Evolutionary conservation across 2,888 invertebrate species (phyloP).

Genomic region (Apamea sordens): DNA sequence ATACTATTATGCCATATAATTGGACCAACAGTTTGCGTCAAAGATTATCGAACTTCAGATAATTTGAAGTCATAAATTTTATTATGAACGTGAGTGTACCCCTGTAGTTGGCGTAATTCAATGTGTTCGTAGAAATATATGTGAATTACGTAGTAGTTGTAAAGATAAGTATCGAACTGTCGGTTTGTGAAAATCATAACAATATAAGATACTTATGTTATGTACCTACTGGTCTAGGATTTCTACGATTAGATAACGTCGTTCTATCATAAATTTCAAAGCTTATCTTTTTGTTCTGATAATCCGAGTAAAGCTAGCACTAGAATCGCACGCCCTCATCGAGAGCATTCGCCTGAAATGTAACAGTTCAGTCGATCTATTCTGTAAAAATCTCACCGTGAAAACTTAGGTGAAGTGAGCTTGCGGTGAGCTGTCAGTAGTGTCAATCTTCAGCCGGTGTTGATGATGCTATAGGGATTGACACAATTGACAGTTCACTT

Average conservation of each 20-base stretch:
- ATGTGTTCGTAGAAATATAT: slow-evolving; percentile 31
- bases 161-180: slow-evolving; percentile 35
- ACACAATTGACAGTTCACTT: too few species aligned
- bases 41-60: slow-evolving; percentile 53
- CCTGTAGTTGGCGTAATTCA: background rate
- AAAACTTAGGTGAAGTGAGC: too few species aligned
- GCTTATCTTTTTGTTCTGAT: background rate
- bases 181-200: background rate
- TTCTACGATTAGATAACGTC: background rate
- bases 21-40: slow-evolving; percentile 32
- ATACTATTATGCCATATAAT: slow-evolving; percentile 48
- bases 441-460: too few species aligned
- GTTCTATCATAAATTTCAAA: background rate
- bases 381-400: too few species aligned
- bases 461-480: too few species aligned
- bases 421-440: too few species aligned
- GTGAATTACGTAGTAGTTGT: slow-evolving; percentile 19
- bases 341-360: too few species aligned
- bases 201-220: background rate
- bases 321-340: background rate
- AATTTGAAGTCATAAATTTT: slow-evolving; percentile 44
- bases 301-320: background rate
- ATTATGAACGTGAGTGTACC: slow-evolving; percentile 10
- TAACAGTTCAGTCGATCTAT: background rate
- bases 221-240: slow-evolving; percentile 15